Evolutionary conservation across 2,888 invertebrate species (phyloP), one percentile per base, ranked within the genome.

Genomic region (Caradrina clavipalpis): DNA sequence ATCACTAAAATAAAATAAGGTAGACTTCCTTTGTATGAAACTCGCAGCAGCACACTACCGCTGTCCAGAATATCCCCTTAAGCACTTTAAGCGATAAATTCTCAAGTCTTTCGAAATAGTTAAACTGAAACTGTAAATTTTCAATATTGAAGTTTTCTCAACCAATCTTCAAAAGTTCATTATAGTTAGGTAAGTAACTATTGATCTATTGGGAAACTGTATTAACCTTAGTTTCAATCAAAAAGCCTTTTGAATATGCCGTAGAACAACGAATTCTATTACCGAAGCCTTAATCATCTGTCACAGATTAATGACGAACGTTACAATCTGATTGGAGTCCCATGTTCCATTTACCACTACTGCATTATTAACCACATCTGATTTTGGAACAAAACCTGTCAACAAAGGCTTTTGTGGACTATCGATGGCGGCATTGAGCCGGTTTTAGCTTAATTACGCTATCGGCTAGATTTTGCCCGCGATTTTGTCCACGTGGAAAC

Each of bases 351-450:
- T 70, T 31, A 59, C 55, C 50, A 69, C 47, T 60, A 54, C 51
- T 64, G 57, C 71, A 83, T 71, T 82, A 80, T 71, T 80, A 64
- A 71, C 50, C 49, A 45, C 68, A 64, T 59, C 66, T 61, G 68
- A 73, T 78, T 78, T 59, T 50, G 58, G 64, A 80, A 82, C 80
- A 73, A 78, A 82, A 76, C 70, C 69, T 79, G 76, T 79, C 74
- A 73, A 60, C 70, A 63, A 63, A 47, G 64, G 21, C 59, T 54
- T 64, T 60, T 42, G 59, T 39, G 55, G 69, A 83, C 73, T 69
- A 81, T 81, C 47, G 50, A 54, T 73, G 39, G 61, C 66, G 51
- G 73, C 35, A 63, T 60, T 61, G 55, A 61, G 53, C 50, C 69
- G 65, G 58, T 62, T 59, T 60, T 70, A 42, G 65, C 67, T 73